Conservation (phyloP, 2,888 invertebrate genomes). For the Nemotelus pantherinus region DNA sequence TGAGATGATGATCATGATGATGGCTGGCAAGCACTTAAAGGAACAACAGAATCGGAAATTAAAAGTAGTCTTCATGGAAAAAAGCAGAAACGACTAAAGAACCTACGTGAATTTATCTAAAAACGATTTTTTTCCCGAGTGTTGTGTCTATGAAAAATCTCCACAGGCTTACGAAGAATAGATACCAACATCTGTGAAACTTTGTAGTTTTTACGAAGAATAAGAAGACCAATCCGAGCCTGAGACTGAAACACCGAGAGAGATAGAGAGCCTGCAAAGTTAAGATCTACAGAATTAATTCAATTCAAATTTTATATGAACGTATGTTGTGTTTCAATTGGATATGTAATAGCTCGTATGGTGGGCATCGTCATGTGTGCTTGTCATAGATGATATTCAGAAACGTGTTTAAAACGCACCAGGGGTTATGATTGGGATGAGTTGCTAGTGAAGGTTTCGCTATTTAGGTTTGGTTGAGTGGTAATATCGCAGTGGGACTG, state of each 20-base stretch:
- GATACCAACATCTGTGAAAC: background rate
- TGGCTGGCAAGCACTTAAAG: constrained; percentile 26
- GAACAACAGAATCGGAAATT: constrained; percentile 38
- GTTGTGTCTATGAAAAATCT: background rate
- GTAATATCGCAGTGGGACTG: no score
- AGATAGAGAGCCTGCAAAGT: constrained; percentile 13
- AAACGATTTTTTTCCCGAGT: background rate
- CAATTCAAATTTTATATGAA: constrained; percentile 6
- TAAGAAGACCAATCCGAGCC: background rate
- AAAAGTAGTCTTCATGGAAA: constrained; percentile 14
- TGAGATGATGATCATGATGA: background rate
- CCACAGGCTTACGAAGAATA: background rate
- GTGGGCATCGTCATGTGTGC: constrained; percentile 29
- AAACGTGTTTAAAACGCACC: constrained; percentile 32
- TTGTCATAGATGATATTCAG: constrained; percentile 36
- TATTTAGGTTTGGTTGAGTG: no score
- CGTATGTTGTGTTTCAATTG: background rate
- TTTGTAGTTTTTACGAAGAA: constrained; percentile 32
- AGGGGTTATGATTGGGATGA: constrained; percentile 1
- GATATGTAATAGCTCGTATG: constrained; percentile 16
- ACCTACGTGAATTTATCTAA: background rate
- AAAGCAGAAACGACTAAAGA: background rate
- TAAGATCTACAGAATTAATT: constrained; percentile 33
- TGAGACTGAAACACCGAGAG: background rate
- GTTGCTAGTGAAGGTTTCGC: no score